Percentiles rank a stretch among this genome's conserved stretches.
phyloP scores from a whole-genome alignment of 2,113 vertebrate species.

The Dendropsophus ebraccatus region DNA sequence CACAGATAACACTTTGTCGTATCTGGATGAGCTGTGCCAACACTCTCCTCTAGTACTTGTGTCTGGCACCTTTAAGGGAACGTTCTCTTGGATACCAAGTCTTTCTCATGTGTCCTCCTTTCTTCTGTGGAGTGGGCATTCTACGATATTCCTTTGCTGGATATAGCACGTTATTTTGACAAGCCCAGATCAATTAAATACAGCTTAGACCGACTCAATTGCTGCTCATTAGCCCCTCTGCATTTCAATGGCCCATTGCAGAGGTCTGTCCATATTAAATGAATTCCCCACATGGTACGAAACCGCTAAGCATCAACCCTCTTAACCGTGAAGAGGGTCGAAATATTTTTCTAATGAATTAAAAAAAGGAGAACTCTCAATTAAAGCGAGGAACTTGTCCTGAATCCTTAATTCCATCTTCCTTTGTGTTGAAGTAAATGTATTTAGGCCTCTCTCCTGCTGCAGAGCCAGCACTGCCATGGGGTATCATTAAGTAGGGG shows the following conservation, averaged over 20 bases:
- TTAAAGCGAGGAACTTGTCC: slow-evolving; percentile 18
- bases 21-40: background rate
- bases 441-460: background rate
- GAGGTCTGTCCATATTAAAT: slow-evolving; percentile 1
- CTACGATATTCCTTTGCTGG: background rate
- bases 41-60: background rate
- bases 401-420: slow-evolving; percentile 15
- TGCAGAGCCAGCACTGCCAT: background rate
- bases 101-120: background rate
- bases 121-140: background rate
- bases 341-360: slow-evolving; percentile 41
- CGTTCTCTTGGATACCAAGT: background rate
- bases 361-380: slow-evolving; percentile 9
- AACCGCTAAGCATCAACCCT: background rate
- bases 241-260: slow-evolving; percentile 16
- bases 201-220: slow-evolving; percentile 20
- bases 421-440: slow-evolving; percentile 6
- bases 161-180: slow-evolving; percentile 36
- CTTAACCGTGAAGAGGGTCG: background rate
- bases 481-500: background rate
- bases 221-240: slow-evolving; percentile 24
- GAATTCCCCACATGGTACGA: slow-evolving; percentile 4
- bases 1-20: too few species aligned
- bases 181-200: slow-evolving; percentile 49
- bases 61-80: background rate